Base-by-base conservation (phyloP, 92 coral and sea anemone species). In the Phenganax stokvisi region DNA sequence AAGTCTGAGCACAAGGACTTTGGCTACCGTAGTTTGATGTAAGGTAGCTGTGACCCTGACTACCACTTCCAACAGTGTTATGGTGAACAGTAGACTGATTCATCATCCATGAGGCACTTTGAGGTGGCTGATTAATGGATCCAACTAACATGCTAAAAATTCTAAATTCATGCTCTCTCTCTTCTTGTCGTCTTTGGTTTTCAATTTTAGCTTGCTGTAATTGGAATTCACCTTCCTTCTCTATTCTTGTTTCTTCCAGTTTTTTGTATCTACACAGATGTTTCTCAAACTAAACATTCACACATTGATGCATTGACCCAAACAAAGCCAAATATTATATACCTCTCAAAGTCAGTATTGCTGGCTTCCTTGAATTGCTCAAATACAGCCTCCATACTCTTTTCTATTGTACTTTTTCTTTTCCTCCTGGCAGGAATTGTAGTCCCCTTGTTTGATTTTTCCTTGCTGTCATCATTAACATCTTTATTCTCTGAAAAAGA, bases 151-250 rank as follows among this genome's bases (percentile, higher is more conserved):
- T 31, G 51, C 64, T 79, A 70, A 85, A 84, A 61, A 85, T 63
- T 51, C 61, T 51, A 37, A 85, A 68, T 47, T 79, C 84, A 59
- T 85, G 84, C 64, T 85, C 87, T 52, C 81, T 54, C 30, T 79
- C 84, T 55, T 85, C 81, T 51, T 84, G 31, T 44, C 84, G 73
- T 69, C 84, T 69, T 25, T 78, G 77, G 44, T 71, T 74, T 53
- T 85, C 87, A 17, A 79, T 27, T 53, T 64, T 57, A n/a, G 61
- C 74, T 65, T 85, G 80, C 71, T 80, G 12, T 12, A 85, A 15
- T 54, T 72, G 80, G 37, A 85, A 79, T 78, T 69, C 75, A 25
- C 57, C 62, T 58, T 85, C 87, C 62, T 69, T 68, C 47, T 71
- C 64, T 20, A 57, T 17, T 57, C 82, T 71, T 17, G 12, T 51